These are phyloP conservation scores for Gerris lacustris DNA, from an alignment of 2,888 invertebrate species.

Conservation along the genomic window DNA sequence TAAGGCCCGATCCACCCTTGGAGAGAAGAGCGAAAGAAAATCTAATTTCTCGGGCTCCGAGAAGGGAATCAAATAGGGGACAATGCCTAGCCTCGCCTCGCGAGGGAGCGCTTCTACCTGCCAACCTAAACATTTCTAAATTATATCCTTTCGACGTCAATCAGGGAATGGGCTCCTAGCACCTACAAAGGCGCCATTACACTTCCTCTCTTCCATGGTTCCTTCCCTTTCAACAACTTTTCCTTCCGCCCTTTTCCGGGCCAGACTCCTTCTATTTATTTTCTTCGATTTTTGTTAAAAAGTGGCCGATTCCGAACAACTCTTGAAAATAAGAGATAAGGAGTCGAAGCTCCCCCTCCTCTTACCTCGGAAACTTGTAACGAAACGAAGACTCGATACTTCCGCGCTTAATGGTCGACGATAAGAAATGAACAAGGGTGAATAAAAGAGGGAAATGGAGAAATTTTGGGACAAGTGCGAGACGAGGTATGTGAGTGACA, in stretches of 20 bases:
- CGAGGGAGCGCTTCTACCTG: not conserved
- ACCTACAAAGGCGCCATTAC: not conserved
- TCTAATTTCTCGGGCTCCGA: not conserved
- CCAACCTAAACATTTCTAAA: not conserved
- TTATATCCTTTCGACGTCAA: slow-evolving; percentile 5
- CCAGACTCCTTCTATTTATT: no score
- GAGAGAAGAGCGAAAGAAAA: not conserved
- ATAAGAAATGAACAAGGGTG: no score
- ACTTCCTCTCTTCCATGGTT: not conserved
- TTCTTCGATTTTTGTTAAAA: no score
- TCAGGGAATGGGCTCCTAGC: not conserved
- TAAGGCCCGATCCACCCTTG: no score
- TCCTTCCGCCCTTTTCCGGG: not conserved
- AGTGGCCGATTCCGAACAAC: no score
- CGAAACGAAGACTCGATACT: no score
- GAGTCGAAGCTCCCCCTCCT: no score
- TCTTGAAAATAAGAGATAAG: no score
- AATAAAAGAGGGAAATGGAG: not conserved
- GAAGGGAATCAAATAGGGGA: not conserved
- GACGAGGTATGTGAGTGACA: not conserved
- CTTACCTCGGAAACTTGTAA: no score
- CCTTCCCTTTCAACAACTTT: not conserved
- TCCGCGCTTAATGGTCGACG: no score
- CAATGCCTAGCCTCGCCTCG: not conserved
- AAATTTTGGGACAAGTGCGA: not conserved